These are phyloP conservation scores for Podocnemis expansa DNA, from an alignment of 2,113 vertebrate species.

Conservation along the genomic window DNA sequence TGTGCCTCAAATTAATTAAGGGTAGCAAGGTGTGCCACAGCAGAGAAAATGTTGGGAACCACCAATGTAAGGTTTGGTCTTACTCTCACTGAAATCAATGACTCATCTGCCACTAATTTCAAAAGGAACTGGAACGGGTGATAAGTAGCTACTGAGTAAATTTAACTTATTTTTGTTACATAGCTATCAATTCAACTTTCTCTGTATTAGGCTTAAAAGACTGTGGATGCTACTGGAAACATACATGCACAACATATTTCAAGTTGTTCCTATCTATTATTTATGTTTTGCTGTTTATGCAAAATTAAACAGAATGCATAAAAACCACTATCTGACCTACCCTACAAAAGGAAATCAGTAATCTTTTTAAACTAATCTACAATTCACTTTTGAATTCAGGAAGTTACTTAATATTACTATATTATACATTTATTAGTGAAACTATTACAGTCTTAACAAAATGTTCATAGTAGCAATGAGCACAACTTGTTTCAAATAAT, in stretches of 20 bases:
- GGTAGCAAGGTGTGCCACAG: too few species aligned
- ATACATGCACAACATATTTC: background rate
- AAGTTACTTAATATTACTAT: background rate
- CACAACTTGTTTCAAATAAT: background rate
- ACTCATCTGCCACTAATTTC: background rate
- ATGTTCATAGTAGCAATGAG: background rate
- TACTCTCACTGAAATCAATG: background rate
- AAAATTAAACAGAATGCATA: background rate
- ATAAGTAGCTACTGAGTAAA: background rate
- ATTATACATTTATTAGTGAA: background rate
- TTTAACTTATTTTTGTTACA: background rate
- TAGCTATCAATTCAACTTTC: background rate
- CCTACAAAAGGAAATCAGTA: background rate
- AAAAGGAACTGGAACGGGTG: accelerated
- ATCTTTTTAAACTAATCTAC: background rate
- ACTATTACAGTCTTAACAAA: background rate
- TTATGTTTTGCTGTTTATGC: background rate
- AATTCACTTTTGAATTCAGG: background rate
- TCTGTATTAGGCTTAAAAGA: background rate
- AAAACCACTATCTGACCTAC: background rate
- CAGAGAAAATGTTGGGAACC: too few species aligned
- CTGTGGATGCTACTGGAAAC: background rate
- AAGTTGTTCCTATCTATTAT: background rate
- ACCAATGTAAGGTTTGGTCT: background rate
- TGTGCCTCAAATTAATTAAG: too few species aligned